A percentile compares a stretch with the other conserved stretches of the same genome.
phyloP scores from a whole-genome alignment of 2,888 invertebrate genomes.

The Latheticus oryzae region DNA sequence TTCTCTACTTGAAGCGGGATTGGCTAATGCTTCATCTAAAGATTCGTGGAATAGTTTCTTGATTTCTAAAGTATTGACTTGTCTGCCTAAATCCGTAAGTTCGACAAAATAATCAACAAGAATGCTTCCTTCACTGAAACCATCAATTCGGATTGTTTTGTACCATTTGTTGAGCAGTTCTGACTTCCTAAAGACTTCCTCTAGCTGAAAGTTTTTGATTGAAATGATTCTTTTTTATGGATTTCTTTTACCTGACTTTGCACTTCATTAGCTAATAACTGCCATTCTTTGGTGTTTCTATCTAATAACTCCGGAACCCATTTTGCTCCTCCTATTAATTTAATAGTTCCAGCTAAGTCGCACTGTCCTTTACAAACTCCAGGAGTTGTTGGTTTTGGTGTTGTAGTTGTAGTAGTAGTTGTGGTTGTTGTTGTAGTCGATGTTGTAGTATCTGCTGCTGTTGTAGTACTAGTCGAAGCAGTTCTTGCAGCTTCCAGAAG shows the following conservation, averaged over 20 bases:
- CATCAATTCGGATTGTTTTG: slow-evolving; percentile 86
- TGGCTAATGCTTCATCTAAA: slow-evolving; percentile 64
- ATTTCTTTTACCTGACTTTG: slow-evolving; percentile 82
- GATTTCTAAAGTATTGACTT: slow-evolving; percentile 78
- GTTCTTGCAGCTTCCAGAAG: slow-evolving; percentile 76
- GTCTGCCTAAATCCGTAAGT: slow-evolving; percentile 78
- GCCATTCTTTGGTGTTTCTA: slow-evolving; percentile 89
- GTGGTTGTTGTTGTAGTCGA: slow-evolving; percentile 76
- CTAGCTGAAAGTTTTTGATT: slow-evolving; percentile 83
- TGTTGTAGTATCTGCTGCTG: slow-evolving; percentile 60
- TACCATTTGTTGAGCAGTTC: slow-evolving; percentile 83
- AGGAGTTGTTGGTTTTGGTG: slow-evolving; percentile 78
- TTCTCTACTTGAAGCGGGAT: slow-evolving; percentile 58
- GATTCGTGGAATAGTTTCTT: slow-evolving; percentile 76
- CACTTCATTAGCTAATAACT: slow-evolving; percentile 82
- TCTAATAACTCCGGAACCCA: slow-evolving; percentile 90
- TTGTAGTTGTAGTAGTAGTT: slow-evolving; percentile 79
- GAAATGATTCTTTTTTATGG: too few species aligned
- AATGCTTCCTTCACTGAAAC: slow-evolving; percentile 88
- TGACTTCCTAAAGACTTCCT: slow-evolving; percentile 83
- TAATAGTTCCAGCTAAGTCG: slow-evolving; percentile 87
- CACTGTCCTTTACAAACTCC: slow-evolving; percentile 83
- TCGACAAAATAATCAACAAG: slow-evolving; percentile 90
- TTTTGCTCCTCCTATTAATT: slow-evolving; percentile 82
- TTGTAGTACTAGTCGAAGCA: slow-evolving; percentile 69